Evolutionary conservation across 30 jellyfish, hydroid and myxozoan genomes (phyloP), one percentile per base, ranked within the genome.

Genomic region (Turritopsis rubra): DNA sequence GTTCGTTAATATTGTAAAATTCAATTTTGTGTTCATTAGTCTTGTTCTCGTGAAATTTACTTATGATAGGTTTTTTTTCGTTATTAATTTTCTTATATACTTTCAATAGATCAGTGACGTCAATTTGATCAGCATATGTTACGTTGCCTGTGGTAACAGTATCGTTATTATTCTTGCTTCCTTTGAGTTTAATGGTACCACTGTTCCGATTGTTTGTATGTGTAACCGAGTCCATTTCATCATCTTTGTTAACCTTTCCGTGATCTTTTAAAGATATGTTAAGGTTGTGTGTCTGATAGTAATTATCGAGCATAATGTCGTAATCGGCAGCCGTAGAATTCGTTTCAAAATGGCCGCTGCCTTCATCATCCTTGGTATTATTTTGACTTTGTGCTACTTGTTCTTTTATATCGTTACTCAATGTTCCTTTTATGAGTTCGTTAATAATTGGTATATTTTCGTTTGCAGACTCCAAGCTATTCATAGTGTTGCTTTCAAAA

Each of bases 241-340:
- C 30, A 27, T n/a, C 30, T 16, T 68, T 68, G 28, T 68, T n/a
- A 23, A 68, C 28, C 5, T 13, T 41, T 41, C 9, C 60, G 60
- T n/a, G n/a, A n/a, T n/a, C n/a, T n/a, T 41, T 41, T 68, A 22
- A 1, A 23, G 77, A n/a, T 68, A 16, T 68, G 0, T 18, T 0
- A 60, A 18, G 19, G 73, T 68, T 68, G 28, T 68, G 28, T 23
- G 28, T 19, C 28, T 68, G 28, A 22, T 68, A 68, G 30, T n/a
- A 68, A 68, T 68, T 68, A 68, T 68, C 77, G 4, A 68, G 77
- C 77, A 68, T 68, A 68, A 68, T 68, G 30, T 68, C 77, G 21
- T 68, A 68, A 1, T 68, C 77, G 30, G 22, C 31, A n/a, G 77
- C 77, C 30, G 28, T 23, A 16, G 77, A 68, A 27, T 68, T 27